Conservation (phyloP, 2,888 invertebrate species). For the Germaria angustata region DNA sequence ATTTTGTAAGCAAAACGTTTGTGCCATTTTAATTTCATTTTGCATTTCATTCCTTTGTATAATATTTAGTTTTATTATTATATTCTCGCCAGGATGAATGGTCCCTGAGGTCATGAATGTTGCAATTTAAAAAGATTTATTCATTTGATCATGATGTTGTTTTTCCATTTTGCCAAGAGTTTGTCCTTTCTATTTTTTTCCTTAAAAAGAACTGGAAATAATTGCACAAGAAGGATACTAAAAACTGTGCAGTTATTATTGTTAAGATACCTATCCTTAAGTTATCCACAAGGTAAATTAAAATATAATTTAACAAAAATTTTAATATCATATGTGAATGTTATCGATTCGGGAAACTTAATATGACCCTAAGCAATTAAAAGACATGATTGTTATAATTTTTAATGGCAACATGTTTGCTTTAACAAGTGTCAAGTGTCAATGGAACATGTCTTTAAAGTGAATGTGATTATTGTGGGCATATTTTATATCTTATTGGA, state of each 20-base stretch:
- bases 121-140: constrained; percentile 77
- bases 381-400: too few relatives aligned
- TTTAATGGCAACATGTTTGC: too few relatives aligned
- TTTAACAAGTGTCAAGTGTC: too few relatives aligned
- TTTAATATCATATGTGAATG: too few relatives aligned
- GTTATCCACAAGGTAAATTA: too few relatives aligned
- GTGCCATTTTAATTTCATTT: constrained; percentile 23
- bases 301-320: too few relatives aligned
- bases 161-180: constrained; percentile 1
- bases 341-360: too few relatives aligned
- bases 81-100: constrained; percentile 71
- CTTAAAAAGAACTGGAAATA: background rate
- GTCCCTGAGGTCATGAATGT: constrained; percentile 75
- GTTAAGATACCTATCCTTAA: constrained; percentile 20
- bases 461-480: too few relatives aligned
- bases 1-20: constrained; percentile 5
- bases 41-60: constrained; percentile 30
- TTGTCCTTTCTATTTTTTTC: background rate
- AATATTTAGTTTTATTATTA: constrained; percentile 59
- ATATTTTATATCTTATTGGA: too few relatives aligned
- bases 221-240: background rate
- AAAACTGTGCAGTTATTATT: background rate
- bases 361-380: too few relatives aligned
- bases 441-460: too few relatives aligned
- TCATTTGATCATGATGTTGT: constrained; percentile 71